Conservation (phyloP, 2,797 vertebrate genomes). For the Huso huso region DNA sequence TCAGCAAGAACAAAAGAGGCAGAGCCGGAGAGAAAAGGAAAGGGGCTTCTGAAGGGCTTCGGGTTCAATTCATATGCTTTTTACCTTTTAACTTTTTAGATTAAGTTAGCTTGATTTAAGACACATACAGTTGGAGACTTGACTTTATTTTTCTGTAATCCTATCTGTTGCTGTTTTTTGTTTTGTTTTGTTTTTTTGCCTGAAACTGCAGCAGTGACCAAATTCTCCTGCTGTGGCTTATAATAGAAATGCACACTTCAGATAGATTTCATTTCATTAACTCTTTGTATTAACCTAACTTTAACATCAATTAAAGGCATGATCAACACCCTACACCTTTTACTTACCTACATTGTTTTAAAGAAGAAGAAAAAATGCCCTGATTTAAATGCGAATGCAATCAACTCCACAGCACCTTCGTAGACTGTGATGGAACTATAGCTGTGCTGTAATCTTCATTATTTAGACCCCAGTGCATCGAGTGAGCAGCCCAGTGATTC, state of each 20-base stretch:
- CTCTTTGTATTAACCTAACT: too few relatives aligned
- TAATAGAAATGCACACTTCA: neutral
- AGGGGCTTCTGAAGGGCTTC: neutral
- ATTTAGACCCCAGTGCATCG: too few relatives aligned
- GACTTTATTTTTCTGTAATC: conserved; percentile 18
- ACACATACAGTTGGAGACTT: conserved; percentile 9
- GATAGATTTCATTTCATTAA: too few relatives aligned
- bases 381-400: too few relatives aligned
- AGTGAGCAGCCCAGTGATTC: too few relatives aligned
- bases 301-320: too few relatives aligned
- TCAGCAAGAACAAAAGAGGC: conserved; percentile 43
- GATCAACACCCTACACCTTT: too few relatives aligned
- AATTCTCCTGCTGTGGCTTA: conserved; percentile 1
- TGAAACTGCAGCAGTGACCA: conserved; percentile 10
- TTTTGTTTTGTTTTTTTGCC: neutral
- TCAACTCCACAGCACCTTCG: too few relatives aligned
- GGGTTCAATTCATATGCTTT: neutral
- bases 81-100: conserved; percentile 9
- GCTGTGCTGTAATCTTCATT: too few relatives aligned
- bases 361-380: too few relatives aligned
- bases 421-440: too few relatives aligned
- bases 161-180: conserved; percentile 13
- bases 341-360: too few relatives aligned
- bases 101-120: conserved; percentile 3
- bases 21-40: conserved; percentile 17